phyloP scores from a whole-genome alignment of 1,140 invertebrate species.

The Dendroctonus valens region DNA sequence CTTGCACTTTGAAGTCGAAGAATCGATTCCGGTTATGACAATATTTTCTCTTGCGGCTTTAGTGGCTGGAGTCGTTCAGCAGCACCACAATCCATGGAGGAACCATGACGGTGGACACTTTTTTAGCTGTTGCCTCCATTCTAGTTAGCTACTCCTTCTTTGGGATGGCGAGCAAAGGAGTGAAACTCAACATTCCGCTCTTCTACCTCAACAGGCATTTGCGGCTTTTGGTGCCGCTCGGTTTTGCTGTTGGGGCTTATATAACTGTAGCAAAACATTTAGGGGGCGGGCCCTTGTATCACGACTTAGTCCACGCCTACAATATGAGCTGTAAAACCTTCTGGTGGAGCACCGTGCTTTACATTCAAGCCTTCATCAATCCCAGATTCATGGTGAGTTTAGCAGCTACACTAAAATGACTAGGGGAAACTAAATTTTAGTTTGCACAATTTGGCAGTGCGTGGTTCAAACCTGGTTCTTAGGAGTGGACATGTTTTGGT shows the following conservation, averaged over 20 bases:
- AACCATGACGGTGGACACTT: constrained; percentile 49
- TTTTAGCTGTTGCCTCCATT: constrained; percentile 54
- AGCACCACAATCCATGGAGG: constrained; percentile 38
- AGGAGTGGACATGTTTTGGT: constrained; percentile 64
- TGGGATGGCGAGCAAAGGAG: constrained; percentile 44
- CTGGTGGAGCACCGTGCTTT: constrained; percentile 52
- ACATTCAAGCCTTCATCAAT: constrained; percentile 49
- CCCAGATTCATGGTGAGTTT: constrained; percentile 40
- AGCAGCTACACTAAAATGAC: too few relatives aligned
- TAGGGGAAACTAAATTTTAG: too few relatives aligned
- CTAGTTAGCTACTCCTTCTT: constrained; percentile 53
- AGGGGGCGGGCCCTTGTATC: constrained; percentile 50
- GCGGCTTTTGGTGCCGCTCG: constrained; percentile 51
- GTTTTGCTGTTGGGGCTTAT: constrained; percentile 47
- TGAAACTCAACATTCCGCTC: constrained; percentile 41
- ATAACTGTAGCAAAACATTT: constrained; percentile 45
- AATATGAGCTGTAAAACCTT: constrained; percentile 43
- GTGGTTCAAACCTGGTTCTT: constrained; percentile 67
- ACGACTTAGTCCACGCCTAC: constrained; percentile 31
- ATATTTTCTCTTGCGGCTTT: constrained; percentile 20
- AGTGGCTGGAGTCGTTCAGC: constrained; percentile 37
- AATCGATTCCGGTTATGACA: neutral
- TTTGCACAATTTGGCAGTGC: constrained; percentile 50
- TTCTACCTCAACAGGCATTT: constrained; percentile 48
- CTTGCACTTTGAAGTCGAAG: too few relatives aligned